These are phyloP conservation scores for Ooceraea biroi DNA, from an alignment of 1,140 invertebrate species.

Conservation along the genomic window DNA sequence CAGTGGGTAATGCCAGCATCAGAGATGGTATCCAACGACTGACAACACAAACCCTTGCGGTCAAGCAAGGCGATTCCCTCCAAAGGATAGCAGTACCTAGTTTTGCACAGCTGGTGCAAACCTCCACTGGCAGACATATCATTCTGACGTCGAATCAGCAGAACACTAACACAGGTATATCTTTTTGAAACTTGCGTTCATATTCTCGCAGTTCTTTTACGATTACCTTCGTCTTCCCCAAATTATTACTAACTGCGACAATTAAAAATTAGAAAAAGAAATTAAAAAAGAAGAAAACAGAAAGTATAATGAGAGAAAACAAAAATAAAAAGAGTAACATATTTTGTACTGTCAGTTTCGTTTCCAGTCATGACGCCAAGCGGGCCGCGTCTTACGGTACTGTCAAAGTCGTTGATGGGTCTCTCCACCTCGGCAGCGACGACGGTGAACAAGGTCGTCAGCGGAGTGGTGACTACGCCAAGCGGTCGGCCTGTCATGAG, in stretches of 20 bases:
- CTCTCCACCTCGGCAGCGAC: conserved; percentile 77
- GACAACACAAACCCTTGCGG: conserved; percentile 82
- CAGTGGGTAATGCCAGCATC: conserved; percentile 81
- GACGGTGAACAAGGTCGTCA: conserved; percentile 80
- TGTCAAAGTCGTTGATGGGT: conserved; percentile 86
- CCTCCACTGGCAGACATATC: conserved; percentile 89
- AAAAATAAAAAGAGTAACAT: conserved; percentile 63
- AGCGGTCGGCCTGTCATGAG: conserved; percentile 84
- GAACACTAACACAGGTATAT: conserved; percentile 84
- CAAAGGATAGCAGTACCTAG: conserved; percentile 86
- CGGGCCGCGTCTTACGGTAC: conserved; percentile 87
- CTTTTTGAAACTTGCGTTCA: background rate
- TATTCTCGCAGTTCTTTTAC: background rate
- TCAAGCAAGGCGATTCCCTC: conserved; percentile 85
- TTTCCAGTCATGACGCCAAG: conserved; percentile 86
- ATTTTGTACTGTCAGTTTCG: conserved; percentile 75
- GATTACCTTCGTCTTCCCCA: conserved; percentile 10
- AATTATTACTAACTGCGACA: too few species aligned
- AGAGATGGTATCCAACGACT: conserved; percentile 81
- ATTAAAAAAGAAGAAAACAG: background rate
- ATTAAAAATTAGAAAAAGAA: background rate
- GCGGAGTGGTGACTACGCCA: conserved; percentile 79
- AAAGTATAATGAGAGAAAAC: background rate
- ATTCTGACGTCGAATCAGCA: conserved; percentile 87
- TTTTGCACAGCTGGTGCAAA: conserved; percentile 90